Percentiles rank a stretch among this genome's conserved stretches.
phyloP scores from a whole-genome alignment of 1,140 invertebrate species.

The Platorchestia sp. region DNA sequence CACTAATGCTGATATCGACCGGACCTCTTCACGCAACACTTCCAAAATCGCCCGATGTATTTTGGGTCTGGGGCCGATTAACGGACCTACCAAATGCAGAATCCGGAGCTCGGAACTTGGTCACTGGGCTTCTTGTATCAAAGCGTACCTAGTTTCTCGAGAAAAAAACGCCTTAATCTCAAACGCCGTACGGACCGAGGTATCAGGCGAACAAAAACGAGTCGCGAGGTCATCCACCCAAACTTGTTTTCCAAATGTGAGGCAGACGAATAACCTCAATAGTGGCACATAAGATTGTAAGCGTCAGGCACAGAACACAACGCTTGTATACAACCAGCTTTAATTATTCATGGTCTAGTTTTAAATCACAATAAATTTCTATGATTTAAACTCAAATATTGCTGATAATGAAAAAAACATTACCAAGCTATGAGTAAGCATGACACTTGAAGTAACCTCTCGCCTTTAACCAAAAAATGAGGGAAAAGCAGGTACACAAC shows the following conservation, averaged over 20 bases:
- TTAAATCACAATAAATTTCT: neutral
- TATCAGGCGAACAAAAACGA: neutral
- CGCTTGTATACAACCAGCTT: neutral
- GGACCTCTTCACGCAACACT: too few species aligned
- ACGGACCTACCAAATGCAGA: neutral
- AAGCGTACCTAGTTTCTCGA: neutral
- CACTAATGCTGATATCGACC: too few species aligned
- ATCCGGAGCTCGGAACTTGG: conserved; percentile 11
- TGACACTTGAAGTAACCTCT: neutral
- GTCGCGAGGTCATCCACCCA: neutral
- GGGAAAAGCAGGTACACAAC: neutral
- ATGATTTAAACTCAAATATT: neutral
- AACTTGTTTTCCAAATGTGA: neutral
- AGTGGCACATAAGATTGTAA: neutral
- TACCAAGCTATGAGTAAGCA: neutral
- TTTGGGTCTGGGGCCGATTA: neutral
- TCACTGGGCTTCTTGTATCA: neutral
- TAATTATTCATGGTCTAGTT: neutral
- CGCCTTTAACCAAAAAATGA: neutral
- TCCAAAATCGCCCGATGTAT: too few species aligned
- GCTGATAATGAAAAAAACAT: neutral
- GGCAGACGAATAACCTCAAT: neutral
- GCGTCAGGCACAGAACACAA: neutral
- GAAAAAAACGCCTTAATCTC: neutral
- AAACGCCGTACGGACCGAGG: neutral